A percentile compares a stretch with the other conserved stretches of the same genome.
phyloP scores from a whole-genome alignment of 2,113 vertebrate species.

The Cricetomys ansorgei region DNA sequence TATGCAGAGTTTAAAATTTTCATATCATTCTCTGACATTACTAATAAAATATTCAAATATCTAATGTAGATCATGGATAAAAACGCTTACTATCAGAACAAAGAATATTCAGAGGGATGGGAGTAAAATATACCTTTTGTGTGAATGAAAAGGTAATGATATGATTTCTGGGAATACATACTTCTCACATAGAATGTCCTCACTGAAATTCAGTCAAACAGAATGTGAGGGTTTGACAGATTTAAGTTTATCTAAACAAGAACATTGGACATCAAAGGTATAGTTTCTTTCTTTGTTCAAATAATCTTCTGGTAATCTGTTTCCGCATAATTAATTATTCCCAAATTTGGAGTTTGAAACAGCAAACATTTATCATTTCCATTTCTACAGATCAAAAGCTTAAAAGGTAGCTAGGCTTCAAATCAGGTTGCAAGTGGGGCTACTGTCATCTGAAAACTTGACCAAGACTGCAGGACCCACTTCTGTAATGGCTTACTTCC shows the following conservation, averaged over 20 bases:
- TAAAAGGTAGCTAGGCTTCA: not conserved
- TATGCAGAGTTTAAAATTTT: constrained; percentile 16
- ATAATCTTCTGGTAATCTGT: not conserved
- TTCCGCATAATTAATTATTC: not conserved
- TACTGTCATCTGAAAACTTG: not conserved
- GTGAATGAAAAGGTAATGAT: not conserved
- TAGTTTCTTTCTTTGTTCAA: too few relatives aligned
- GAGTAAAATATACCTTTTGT: not conserved
- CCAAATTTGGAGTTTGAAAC: not conserved
- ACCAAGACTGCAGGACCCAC: not conserved
- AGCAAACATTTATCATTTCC: not conserved
- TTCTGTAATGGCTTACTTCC: not conserved
- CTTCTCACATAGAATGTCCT: not conserved
- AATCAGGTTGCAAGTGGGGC: not conserved
- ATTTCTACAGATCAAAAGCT: not conserved
- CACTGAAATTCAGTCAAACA: not conserved
- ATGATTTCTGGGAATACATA: not conserved
- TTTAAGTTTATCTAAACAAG: not conserved
- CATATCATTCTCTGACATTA: not conserved
- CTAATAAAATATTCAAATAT: not conserved
- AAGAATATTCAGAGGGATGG: not conserved
- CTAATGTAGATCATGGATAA: not conserved
- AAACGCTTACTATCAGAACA: not conserved
- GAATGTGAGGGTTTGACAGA: not conserved
- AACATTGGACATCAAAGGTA: not conserved